A percentile compares a stretch with the other conserved stretches of the same genome.
Evolutionary conservation across 1,140 invertebrate genomes (phyloP).

Genomic region (Diabrotica virgifera): DNA sequence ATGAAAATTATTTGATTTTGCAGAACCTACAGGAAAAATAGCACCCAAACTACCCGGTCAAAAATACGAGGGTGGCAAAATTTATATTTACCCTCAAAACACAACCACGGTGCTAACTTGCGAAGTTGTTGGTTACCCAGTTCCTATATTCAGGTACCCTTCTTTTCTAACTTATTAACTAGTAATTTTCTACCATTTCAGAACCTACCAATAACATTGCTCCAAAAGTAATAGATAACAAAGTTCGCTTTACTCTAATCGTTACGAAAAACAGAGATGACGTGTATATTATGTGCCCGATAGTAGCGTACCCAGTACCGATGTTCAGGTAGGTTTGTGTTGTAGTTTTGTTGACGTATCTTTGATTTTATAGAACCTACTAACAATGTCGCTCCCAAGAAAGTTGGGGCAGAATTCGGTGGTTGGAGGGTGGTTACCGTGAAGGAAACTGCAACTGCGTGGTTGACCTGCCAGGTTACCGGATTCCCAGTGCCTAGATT

Average conservation of each 20-base stretch:
- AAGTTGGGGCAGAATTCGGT: slow-evolving; percentile 62
- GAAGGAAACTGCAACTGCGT: slow-evolving; percentile 53
- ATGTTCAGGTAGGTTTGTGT: slow-evolving; percentile 57
- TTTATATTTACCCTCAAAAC: slow-evolving; percentile 54
- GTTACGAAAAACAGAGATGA: slow-evolving; percentile 39
- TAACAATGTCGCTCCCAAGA: slow-evolving; percentile 50
- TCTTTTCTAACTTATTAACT: background rate
- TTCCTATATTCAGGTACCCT: slow-evolving; percentile 57
- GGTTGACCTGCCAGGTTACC: slow-evolving; percentile 64
- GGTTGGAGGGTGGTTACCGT: slow-evolving; percentile 66
- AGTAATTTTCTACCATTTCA: slow-evolving; percentile 50
- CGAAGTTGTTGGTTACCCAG: slow-evolving; percentile 58
- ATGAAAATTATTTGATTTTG: slow-evolving; percentile 27
- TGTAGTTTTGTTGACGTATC: too few species aligned
- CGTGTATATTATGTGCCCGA: slow-evolving; percentile 60
- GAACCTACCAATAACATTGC: slow-evolving; percentile 67
- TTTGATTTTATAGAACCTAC: slow-evolving; percentile 49
- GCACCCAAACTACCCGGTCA: slow-evolving; percentile 61
- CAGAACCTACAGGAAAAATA: slow-evolving; percentile 67
- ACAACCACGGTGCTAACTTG: slow-evolving; percentile 52
- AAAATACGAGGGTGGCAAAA: slow-evolving; percentile 60
- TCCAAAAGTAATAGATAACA: slow-evolving; percentile 46
- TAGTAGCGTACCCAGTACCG: slow-evolving; percentile 63
- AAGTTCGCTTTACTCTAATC: slow-evolving; percentile 40
- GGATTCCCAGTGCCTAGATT: slow-evolving; percentile 65